These are phyloP conservation scores for Catharus fuscescens DNA, from an alignment of 2,113 vertebrate genomes.

Conservation along the genomic window DNA sequence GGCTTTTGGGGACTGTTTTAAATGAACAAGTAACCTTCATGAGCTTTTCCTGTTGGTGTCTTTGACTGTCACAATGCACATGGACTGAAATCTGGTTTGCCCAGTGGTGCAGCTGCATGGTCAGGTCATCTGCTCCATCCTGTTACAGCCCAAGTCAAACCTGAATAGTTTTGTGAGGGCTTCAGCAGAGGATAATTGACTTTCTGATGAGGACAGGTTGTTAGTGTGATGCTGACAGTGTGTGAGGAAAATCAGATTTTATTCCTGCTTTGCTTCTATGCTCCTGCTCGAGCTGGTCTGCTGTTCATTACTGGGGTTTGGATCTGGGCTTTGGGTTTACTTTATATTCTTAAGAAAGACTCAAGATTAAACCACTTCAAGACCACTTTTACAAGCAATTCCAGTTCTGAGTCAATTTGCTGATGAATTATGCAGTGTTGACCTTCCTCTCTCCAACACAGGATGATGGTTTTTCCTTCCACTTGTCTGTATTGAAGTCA, in stretches of 20 bases:
- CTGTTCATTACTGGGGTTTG: neutral
- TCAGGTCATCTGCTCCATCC: rapidly evolving
- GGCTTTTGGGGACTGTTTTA: neutral
- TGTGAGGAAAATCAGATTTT: neutral
- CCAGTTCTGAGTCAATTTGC: neutral
- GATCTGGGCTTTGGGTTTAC: neutral
- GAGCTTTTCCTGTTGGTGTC: neutral
- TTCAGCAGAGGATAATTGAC: neutral
- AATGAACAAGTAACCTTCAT: neutral
- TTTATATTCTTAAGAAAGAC: neutral
- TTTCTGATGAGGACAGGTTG: neutral
- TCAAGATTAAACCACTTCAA: neutral
- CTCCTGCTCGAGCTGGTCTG: neutral
- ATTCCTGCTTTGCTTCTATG: neutral
- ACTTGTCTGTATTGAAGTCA: neutral
- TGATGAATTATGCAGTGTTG: neutral
- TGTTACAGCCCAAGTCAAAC: neutral
- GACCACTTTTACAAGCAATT: neutral
- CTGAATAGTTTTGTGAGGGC: rapidly evolving
- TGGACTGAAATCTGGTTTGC: neutral
- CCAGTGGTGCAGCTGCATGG: rapidly evolving
- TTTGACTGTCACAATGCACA: rapidly evolving
- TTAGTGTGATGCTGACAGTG: neutral
- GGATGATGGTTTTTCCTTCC: neutral
- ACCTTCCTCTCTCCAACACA: neutral